Percentiles rank a stretch among this genome's conserved stretches.
These are phyloP conservation scores for Rhinolophus sinicus DNA, from an alignment of 2,113 vertebrate species.

Conservation along the genomic window DNA sequence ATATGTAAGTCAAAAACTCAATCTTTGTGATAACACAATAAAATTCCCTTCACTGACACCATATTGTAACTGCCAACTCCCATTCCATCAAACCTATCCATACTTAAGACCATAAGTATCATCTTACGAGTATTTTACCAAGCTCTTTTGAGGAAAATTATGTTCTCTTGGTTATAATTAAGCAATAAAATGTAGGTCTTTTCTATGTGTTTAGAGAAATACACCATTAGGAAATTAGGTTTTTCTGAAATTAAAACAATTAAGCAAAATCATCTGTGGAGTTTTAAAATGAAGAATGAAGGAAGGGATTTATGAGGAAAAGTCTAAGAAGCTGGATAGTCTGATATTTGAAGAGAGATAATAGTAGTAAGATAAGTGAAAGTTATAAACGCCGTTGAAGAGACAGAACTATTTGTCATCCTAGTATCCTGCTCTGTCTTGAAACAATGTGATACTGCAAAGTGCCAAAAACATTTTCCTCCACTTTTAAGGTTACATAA, in stretches of 20 bases:
- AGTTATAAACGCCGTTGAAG: background rate
- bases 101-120: background rate
- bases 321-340: background rate
- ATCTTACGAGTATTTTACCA: background rate
- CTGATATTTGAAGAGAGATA: background rate
- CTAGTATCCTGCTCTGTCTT: background rate
- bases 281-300: background rate
- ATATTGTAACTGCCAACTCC: background rate
- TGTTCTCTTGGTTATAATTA: background rate
- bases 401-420: background rate
- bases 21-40: background rate
- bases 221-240: background rate
- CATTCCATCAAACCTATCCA: background rate
- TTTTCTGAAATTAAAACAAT: conserved; percentile 5
- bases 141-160: background rate
- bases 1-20: background rate
- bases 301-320: background rate
- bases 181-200: background rate
- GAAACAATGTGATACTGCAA: background rate
- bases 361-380: background rate
- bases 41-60: background rate
- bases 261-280: background rate
- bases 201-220: background rate
- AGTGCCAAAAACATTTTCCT: background rate
- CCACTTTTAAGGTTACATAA: background rate